phyloP scores from a whole-genome alignment of 2,797 vertebrate species.

The Poeciliopsis presidionis region DNA sequence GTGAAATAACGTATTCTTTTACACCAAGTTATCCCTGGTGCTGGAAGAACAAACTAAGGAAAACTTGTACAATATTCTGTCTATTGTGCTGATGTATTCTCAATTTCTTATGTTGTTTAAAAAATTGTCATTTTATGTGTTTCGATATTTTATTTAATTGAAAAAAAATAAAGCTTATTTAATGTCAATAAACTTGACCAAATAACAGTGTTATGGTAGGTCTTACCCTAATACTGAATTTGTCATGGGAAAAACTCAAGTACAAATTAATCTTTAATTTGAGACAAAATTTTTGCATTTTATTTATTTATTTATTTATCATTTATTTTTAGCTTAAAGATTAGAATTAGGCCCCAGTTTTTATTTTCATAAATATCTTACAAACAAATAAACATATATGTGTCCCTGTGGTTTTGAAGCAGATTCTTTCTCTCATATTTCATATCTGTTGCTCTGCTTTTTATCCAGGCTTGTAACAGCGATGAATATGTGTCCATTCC shows the following conservation, averaged over 20 bases:
- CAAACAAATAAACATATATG: background rate
- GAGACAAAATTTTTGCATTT: background rate
- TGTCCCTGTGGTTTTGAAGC: background rate
- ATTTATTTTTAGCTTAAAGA: background rate
- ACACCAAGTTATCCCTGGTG: background rate
- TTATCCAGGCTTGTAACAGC: constrained; percentile 84
- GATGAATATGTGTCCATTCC: constrained; percentile 84
- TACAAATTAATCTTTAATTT: background rate
- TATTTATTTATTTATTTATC: too few species aligned
- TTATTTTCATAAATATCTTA: background rate
- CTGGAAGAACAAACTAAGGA: background rate
- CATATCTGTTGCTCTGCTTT: constrained; percentile 1
- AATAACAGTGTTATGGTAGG: background rate
- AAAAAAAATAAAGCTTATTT: background rate
- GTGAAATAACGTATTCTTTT: background rate
- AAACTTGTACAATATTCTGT: background rate
- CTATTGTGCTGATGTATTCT: background rate
- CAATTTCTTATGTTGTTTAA: background rate
- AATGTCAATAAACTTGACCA: background rate
- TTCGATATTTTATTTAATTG: background rate
- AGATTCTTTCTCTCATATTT: background rate
- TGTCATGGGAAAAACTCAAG: background rate
- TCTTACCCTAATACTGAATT: background rate
- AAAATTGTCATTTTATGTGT: background rate
- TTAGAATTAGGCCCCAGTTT: background rate